Conservation (phyloP, 2,888 invertebrate species). For the Hemicrepidius hirtus region DNA sequence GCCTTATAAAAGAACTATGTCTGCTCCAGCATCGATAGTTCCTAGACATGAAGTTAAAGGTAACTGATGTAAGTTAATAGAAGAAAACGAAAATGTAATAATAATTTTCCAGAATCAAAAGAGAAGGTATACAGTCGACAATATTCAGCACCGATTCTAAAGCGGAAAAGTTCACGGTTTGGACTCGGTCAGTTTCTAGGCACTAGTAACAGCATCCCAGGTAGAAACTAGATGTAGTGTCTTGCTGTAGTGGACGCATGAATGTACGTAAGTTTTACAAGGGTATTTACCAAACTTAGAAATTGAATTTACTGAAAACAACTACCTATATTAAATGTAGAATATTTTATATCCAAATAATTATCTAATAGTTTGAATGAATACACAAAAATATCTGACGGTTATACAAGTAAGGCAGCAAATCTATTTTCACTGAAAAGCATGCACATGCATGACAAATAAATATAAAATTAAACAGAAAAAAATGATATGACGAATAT, state of each 20-base stretch:
- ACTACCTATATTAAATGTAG: conserved; percentile 23
- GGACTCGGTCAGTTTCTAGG: conserved; percentile 90
- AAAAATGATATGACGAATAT: conserved; percentile 15
- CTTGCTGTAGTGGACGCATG: conserved; percentile 71
- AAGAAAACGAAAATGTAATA: neutral
- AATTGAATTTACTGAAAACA: conserved; percentile 20
- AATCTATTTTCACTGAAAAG: conserved; percentile 18
- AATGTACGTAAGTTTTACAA: conserved; percentile 57
- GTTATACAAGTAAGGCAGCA: conserved; percentile 23
- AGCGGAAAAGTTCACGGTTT: conserved; percentile 93
- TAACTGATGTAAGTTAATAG: conserved; percentile 48
- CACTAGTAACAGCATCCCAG: conserved; percentile 78
- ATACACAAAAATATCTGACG: conserved; percentile 19
- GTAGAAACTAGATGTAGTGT: conserved; percentile 74
- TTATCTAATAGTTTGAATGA: conserved; percentile 2
- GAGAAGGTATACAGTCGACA: conserved; percentile 93
- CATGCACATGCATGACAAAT: conserved; percentile 20
- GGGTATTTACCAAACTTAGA: conserved; percentile 27
- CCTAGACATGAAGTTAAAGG: conserved; percentile 83
- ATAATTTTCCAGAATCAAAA: conserved; percentile 73
- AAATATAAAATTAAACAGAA: conserved; percentile 2
- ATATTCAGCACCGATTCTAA: conserved; percentile 95
- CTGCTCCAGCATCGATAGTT: conserved; percentile 91
- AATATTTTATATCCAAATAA: conserved; percentile 8
- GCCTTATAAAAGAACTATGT: conserved; percentile 96